Evolutionary conservation across 1,140 invertebrate species (phyloP).

Genomic region (Drosophila micromelanica): DNA sequence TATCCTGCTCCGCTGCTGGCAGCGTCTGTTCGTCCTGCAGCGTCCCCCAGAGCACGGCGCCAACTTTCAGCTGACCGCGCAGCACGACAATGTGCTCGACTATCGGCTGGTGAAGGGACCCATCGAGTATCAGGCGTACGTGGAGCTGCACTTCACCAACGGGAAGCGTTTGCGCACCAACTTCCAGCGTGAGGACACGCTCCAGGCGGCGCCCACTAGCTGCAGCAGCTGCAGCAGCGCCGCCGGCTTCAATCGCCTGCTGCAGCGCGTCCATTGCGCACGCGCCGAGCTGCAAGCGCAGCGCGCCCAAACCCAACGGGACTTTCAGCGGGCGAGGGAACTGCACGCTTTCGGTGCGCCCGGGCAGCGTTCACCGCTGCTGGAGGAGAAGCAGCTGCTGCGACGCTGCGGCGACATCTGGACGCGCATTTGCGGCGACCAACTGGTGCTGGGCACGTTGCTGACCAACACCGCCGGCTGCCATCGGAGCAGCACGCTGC

Average conservation of each 20-base stretch:
- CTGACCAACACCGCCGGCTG: slow-evolving; percentile 48
- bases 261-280: slow-evolving; percentile 46
- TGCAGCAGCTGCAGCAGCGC: not conserved
- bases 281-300: slow-evolving; percentile 46
- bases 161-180: slow-evolving; percentile 55
- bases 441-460: slow-evolving; percentile 48
- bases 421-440: slow-evolving; percentile 56
- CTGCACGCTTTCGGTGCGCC: slow-evolving; percentile 46
- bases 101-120: slow-evolving; percentile 45
- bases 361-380: slow-evolving; percentile 47
- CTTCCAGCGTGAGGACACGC: slow-evolving; percentile 30
- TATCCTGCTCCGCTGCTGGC: slow-evolving; percentile 59
- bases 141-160: slow-evolving; percentile 50
- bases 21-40: slow-evolving; percentile 44
- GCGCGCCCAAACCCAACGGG: slow-evolving; percentile 52
- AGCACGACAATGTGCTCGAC: slow-evolving; percentile 31
- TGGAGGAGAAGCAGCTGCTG: slow-evolving; percentile 66
- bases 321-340: slow-evolving; percentile 40
- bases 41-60: slow-evolving; percentile 37
- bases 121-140: slow-evolving; percentile 56
- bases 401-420: slow-evolving; percentile 63
- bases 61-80: slow-evolving; percentile 45
- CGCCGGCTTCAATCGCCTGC: slow-evolving; percentile 36
- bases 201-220: not conserved
- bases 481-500: slow-evolving; percentile 31